Conservation (phyloP, 2,888 invertebrate genomes). For the Nomada hirtipes region DNA sequence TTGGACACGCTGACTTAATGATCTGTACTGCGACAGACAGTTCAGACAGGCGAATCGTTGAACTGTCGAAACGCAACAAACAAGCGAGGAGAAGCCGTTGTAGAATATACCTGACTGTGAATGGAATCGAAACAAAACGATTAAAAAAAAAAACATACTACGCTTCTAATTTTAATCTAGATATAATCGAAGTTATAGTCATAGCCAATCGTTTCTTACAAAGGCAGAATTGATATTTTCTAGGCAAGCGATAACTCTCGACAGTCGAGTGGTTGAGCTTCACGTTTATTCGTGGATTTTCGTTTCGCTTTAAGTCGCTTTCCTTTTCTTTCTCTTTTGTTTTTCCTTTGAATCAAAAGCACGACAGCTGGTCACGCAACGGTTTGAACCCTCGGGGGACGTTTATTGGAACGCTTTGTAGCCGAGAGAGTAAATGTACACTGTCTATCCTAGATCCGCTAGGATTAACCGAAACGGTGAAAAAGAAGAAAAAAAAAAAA, state of each 20-base stretch:
- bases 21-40: slow-evolving; percentile 65
- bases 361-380: slow-evolving; percentile 16
- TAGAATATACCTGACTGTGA: slow-evolving; percentile 75
- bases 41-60: slow-evolving; percentile 47
- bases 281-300: slow-evolving; percentile 36
- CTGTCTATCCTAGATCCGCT: slow-evolving; percentile 40
- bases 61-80: slow-evolving; percentile 47
- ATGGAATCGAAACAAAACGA: slow-evolving; percentile 66
- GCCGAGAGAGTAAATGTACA: slow-evolving; percentile 13
- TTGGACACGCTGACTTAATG: slow-evolving; percentile 35
- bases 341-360: neutral
- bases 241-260: slow-evolving; percentile 73
- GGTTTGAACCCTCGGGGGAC: slow-evolving; percentile 1
- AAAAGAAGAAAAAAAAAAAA: slow-evolving; percentile 12
- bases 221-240: slow-evolving; percentile 78
- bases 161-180: slow-evolving; percentile 82
- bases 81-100: slow-evolving; percentile 75
- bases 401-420: slow-evolving; percentile 21
- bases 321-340: neutral
- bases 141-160: slow-evolving; percentile 76
- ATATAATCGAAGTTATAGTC: slow-evolving; percentile 80
- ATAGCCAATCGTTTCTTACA: slow-evolving; percentile 78
- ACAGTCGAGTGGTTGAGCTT: slow-evolving; percentile 35
- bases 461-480: slow-evolving; percentile 28
- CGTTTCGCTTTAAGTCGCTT: neutral